Percentiles rank a stretch among this genome's conserved stretches.
phyloP scores from a whole-genome alignment of 2,113 vertebrate genomes.

The Sebastes schlegelii region DNA sequence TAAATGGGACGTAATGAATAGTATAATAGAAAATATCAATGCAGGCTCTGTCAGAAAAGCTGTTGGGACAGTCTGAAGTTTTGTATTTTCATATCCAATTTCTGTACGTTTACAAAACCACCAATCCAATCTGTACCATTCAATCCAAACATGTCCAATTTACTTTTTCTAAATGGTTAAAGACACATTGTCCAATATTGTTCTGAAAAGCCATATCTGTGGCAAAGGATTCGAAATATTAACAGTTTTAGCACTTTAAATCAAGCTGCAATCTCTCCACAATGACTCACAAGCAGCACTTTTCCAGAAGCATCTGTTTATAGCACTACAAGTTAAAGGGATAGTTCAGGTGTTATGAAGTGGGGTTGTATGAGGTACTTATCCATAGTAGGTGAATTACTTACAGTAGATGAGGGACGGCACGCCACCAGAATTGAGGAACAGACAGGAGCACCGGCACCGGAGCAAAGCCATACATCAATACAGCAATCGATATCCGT shows the following conservation, averaged over 20 bases:
- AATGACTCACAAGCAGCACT: constrained; percentile 11
- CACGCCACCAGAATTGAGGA: too few species aligned
- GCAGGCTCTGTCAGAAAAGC: not conserved
- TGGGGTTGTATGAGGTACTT: too few species aligned
- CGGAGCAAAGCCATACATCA: too few species aligned
- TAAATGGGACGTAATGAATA: not conserved
- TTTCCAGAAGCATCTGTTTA: constrained; percentile 25
- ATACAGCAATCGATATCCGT: too few species aligned
- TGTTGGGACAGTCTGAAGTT: too few species aligned
- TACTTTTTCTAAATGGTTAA: not conserved
- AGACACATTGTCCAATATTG: not conserved
- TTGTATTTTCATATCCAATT: not conserved
- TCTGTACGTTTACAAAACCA: too few species aligned
- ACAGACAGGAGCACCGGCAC: too few species aligned
- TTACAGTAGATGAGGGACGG: too few species aligned
- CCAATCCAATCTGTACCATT: not conserved
- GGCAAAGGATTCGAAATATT: not conserved
- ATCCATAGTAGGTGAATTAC: too few species aligned
- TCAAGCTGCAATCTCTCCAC: not conserved
- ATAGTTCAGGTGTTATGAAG: too few species aligned
- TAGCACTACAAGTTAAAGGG: constrained; percentile 4
- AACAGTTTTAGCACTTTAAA: not conserved
- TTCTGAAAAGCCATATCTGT: not conserved
- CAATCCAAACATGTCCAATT: not conserved
- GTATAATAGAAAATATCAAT: not conserved